Percentiles rank a stretch among this genome's conserved stretches.
phyloP scores from a whole-genome alignment of 2,888 invertebrate genomes.

The Lapara coniferarum region DNA sequence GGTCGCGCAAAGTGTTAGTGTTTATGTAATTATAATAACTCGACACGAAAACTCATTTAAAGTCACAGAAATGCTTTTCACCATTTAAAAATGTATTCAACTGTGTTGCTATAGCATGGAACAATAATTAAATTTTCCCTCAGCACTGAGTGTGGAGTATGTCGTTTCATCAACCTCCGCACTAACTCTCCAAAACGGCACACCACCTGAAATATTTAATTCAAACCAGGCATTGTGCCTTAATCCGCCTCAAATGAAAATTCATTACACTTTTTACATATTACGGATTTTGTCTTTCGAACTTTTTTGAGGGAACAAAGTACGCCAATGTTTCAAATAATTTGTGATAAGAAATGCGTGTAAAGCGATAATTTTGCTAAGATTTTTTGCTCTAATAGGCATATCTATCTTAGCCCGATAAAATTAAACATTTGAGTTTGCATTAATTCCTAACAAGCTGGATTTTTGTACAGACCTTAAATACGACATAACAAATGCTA shows the following conservation, averaged over 20 bases:
- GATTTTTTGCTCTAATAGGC: too few species aligned
- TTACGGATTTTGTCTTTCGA: constrained; percentile 12
- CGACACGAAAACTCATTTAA: constrained; percentile 67
- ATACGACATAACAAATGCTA: too few species aligned
- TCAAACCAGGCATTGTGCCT: constrained; percentile 64
- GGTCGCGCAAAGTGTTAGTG: constrained; percentile 42
- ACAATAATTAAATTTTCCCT: constrained; percentile 80
- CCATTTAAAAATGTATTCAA: constrained; percentile 76
- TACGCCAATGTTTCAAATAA: background rate
- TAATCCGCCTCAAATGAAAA: constrained; percentile 68
- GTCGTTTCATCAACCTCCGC: constrained; percentile 75
- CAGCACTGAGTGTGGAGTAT: constrained; percentile 68
- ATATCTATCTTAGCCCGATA: too few species aligned
- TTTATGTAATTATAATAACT: constrained; percentile 65
- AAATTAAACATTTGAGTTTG: too few species aligned
- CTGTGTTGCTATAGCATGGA: constrained; percentile 65
- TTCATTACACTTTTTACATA: constrained; percentile 23
- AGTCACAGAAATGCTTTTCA: constrained; percentile 66
- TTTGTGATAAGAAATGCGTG: background rate
- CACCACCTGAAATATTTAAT: constrained; percentile 79
- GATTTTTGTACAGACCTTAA: too few species aligned
- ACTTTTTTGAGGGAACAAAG: background rate
- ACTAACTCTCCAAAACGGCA: constrained; percentile 66
- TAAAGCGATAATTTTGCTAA: background rate
- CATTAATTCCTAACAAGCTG: too few species aligned